Evolutionary conservation across 37 sponge, comb jelly and placozoan genomes (phyloP).

Genomic region (Theonella swinhoei): DNA sequence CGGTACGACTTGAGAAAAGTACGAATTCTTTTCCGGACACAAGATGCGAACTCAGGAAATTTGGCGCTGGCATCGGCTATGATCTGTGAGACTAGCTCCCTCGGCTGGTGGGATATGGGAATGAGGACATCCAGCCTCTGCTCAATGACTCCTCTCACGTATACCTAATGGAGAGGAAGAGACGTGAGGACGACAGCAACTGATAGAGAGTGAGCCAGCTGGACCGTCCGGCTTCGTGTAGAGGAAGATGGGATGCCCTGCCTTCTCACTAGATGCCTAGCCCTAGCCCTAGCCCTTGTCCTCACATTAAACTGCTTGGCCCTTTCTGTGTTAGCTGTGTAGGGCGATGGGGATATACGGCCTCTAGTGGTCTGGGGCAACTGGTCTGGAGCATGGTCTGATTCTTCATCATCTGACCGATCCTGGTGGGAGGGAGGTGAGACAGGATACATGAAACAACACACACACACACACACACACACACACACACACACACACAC

Average conservation of each 20-base stretch:
- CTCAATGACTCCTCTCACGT: slow-evolving; percentile 73
- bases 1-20: slow-evolving; percentile 84
- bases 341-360: slow-evolving; percentile 76
- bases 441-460: not conserved
- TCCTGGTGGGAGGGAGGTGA: slow-evolving; percentile 33
- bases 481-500: not conserved
- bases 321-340: slow-evolving; percentile 84
- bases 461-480: not conserved
- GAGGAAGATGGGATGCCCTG: too few relatives aligned
- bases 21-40: slow-evolving; percentile 78
- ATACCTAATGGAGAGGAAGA: slow-evolving; percentile 30
- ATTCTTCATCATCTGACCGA: slow-evolving; percentile 72
- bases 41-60: slow-evolving; percentile 78
- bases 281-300: too few relatives aligned
- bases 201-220: too few relatives aligned
- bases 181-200: not conserved
- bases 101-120: slow-evolving; percentile 79
- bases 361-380: slow-evolving; percentile 35
- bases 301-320: slow-evolving; percentile 81
- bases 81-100: slow-evolving; percentile 63
- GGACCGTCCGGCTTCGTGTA: too few relatives aligned
- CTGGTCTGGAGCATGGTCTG: slow-evolving; percentile 57
- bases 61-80: slow-evolving; percentile 62
- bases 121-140: slow-evolving; percentile 66
- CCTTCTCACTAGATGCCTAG: too few relatives aligned